Evolutionary conservation across 1,140 invertebrate genomes (phyloP).

Genomic region (Calycopis cecrops): DNA sequence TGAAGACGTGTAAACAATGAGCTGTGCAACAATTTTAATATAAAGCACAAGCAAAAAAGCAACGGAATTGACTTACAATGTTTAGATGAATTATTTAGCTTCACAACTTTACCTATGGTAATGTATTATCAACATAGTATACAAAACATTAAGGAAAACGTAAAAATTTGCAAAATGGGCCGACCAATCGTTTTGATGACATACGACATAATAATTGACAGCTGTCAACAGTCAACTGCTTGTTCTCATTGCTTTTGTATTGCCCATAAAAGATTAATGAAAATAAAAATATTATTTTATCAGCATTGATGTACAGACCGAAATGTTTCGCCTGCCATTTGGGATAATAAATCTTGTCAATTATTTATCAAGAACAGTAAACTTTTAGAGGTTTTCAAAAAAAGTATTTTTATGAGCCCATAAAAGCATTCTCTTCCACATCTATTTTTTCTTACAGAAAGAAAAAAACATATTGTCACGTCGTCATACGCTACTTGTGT

Average conservation of each 20-base stretch:
- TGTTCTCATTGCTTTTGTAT: background rate
- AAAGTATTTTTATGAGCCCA: no score
- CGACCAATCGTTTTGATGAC: slow-evolving; percentile 34
- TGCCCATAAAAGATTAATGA: background rate
- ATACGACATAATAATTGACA: slow-evolving; percentile 10
- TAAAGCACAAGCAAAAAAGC: slow-evolving; percentile 12
- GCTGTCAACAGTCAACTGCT: background rate
- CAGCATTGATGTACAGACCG: no score
- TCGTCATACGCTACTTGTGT: background rate
- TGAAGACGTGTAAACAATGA: slow-evolving; percentile 68
- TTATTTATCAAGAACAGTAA: no score
- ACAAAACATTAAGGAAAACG: slow-evolving; percentile 49
- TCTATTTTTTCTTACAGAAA: background rate
- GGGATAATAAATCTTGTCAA: no score
- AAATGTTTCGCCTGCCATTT: no score
- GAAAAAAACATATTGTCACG: background rate
- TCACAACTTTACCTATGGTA: slow-evolving; percentile 36
- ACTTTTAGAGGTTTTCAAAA: no score
- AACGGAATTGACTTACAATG: slow-evolving; percentile 45
- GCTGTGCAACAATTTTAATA: slow-evolving; percentile 29
- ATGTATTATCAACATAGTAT: slow-evolving; percentile 50
- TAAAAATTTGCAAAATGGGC: slow-evolving; percentile 40
- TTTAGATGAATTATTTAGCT: slow-evolving; percentile 29
- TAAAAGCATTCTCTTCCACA: no score
- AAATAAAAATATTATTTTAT: no score